Percentiles rank a stretch among this genome's conserved stretches.
Conservation (phyloP, 2,797 vertebrate genomes). For the Amniataba percoides region DNA sequence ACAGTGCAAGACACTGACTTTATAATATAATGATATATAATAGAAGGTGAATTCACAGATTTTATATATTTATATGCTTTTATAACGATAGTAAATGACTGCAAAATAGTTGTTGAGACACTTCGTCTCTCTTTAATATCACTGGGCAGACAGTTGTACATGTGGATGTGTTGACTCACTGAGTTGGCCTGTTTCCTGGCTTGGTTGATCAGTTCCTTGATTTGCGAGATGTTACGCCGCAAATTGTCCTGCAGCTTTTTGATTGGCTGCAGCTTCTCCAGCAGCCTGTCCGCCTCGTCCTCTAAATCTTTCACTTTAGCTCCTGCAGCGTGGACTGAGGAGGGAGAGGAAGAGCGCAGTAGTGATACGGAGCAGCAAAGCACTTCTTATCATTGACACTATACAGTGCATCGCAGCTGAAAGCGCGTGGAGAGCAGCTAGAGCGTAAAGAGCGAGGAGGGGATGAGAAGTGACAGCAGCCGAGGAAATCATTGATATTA, state of each 20-base stretch:
- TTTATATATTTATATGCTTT: no score
- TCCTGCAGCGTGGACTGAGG: constrained; percentile 93
- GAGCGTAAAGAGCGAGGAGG: constrained; percentile 27
- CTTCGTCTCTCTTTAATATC: neutral
- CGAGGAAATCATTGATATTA: constrained; percentile 39
- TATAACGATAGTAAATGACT: neutral
- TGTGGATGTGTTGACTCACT: constrained; percentile 81
- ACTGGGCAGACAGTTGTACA: neutral
- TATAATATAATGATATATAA: neutral
- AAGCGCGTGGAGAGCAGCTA: constrained; percentile 29
- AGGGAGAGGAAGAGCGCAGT: constrained; percentile 37
- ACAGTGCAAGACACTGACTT: neutral
- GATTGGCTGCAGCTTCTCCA: constrained; percentile 96
- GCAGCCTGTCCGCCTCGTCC: constrained; percentile 92
- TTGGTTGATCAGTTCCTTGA: constrained; percentile 98
- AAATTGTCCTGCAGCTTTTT: constrained; percentile 95
- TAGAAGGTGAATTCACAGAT: neutral
- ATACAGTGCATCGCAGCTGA: constrained; percentile 27
- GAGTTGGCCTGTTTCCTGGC: constrained; percentile 99
- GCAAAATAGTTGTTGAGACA: neutral
- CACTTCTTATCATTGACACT: neutral
- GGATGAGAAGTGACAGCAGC: constrained; percentile 39
- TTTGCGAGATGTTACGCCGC: constrained; percentile 97
- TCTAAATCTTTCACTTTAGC: constrained; percentile 94
- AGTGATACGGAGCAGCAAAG: constrained; percentile 9